phyloP scores from a whole-genome alignment of 1,140 invertebrate genomes.

The Drosophila orena region DNA sequence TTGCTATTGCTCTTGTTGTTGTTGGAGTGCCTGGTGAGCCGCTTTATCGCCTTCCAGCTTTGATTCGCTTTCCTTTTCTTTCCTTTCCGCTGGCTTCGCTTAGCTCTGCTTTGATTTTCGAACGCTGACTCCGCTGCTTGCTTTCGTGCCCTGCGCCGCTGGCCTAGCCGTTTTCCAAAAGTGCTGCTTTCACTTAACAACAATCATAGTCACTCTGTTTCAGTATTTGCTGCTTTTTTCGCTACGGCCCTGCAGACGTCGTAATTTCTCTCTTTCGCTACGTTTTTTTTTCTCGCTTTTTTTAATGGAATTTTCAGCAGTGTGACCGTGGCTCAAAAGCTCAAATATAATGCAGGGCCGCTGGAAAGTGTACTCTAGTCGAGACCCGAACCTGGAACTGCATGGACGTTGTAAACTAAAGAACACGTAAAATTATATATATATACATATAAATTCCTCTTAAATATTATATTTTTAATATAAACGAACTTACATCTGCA shows the following conservation, averaged over 20 bases:
- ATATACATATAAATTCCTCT: neutral
- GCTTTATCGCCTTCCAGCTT: constrained; percentile 67
- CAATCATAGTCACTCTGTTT: constrained; percentile 57
- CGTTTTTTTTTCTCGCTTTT: constrained; percentile 65
- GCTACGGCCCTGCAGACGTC: constrained; percentile 61
- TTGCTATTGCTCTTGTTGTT: constrained; percentile 11
- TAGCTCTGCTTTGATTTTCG: constrained; percentile 4
- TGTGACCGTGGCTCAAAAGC: constrained; percentile 30
- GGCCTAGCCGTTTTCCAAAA: constrained; percentile 3
- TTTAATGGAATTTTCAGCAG: constrained; percentile 70
- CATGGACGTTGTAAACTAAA: neutral
- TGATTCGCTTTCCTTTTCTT: constrained; percentile 40
- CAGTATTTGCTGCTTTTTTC: constrained; percentile 58
- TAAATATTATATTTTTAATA: neutral
- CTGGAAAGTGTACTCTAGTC: neutral
- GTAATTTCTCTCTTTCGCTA: constrained; percentile 74
- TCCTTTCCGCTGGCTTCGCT: constrained; percentile 12
- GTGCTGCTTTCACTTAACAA: constrained; percentile 58
- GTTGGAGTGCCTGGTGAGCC: constrained; percentile 40
- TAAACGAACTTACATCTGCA: no score
- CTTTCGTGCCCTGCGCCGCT: neutral
- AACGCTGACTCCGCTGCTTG: constrained; percentile 14
- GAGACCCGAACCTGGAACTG: neutral
- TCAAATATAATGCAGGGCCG: constrained; percentile 12
- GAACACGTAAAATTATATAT: neutral